phyloP scores from a whole-genome alignment of 1,140 invertebrate genomes.

The Mercenaria mercenaria region DNA sequence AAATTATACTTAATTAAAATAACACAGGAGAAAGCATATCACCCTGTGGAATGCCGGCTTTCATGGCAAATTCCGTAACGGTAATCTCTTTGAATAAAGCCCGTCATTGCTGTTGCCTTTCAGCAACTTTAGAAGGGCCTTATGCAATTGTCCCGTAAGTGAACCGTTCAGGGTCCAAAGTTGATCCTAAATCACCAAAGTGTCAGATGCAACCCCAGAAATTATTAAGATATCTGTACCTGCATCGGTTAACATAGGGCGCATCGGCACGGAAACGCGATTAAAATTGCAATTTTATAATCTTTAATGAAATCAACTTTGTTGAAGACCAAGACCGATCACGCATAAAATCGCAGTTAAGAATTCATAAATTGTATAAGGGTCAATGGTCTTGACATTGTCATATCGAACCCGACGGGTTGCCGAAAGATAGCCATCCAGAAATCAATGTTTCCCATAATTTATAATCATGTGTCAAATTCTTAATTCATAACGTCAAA shows the following conservation, averaged over 20 bases:
- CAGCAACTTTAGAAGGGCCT: slow-evolving; percentile 45
- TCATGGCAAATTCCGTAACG: slow-evolving; percentile 55
- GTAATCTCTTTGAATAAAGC: slow-evolving; percentile 33
- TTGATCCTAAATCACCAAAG: slow-evolving; percentile 39
- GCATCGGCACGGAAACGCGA: slow-evolving; percentile 23
- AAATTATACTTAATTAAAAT: slow-evolving; percentile 66
- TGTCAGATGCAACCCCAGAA: slow-evolving; percentile 18
- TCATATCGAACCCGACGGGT: slow-evolving; percentile 31
- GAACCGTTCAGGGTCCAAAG: slow-evolving; percentile 63
- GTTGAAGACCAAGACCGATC: not conserved
- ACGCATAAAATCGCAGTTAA: slow-evolving; percentile 16
- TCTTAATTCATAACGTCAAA: too few relatives aligned
- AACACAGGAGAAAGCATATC: slow-evolving; percentile 31
- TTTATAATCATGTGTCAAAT: too few relatives aligned
- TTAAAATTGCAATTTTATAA: slow-evolving; percentile 63
- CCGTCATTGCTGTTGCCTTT: slow-evolving; percentile 12
- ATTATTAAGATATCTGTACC: slow-evolving; percentile 55
- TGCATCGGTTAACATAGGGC: slow-evolving; percentile 44
- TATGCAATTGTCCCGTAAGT: slow-evolving; percentile 63
- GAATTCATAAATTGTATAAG: slow-evolving; percentile 65
- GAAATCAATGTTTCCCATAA: too few relatives aligned
- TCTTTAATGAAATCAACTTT: slow-evolving; percentile 52
- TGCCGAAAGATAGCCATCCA: too few relatives aligned
- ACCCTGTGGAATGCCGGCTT: slow-evolving; percentile 8
- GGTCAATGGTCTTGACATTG: slow-evolving; percentile 52